These are phyloP conservation scores for Tenthredo amoena DNA, from an alignment of 2,888 invertebrate genomes.

Conservation along the genomic window DNA sequence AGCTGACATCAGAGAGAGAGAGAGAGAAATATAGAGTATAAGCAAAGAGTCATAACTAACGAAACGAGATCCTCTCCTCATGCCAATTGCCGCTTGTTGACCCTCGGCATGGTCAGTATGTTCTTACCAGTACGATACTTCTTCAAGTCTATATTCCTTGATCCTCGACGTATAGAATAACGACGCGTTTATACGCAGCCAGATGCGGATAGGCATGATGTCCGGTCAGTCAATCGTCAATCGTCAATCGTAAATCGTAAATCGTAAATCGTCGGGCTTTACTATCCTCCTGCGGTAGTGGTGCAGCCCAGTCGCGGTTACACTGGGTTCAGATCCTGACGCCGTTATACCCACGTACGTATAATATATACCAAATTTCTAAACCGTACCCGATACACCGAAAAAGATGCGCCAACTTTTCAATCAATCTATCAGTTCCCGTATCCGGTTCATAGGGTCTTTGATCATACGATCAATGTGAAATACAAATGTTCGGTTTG, in stretches of 20 bases:
- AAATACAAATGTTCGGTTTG: neutral
- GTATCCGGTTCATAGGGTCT: neutral
- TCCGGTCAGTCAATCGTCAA: constrained; percentile 18
- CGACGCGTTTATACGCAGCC: constrained; percentile 4
- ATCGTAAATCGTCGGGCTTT: constrained; percentile 18
- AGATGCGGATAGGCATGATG: constrained; percentile 15
- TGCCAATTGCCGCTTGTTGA: constrained; percentile 39
- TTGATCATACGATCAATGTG: neutral
- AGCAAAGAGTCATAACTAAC: constrained; percentile 3
- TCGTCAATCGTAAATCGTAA: constrained; percentile 18
- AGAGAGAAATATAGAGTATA: no score
- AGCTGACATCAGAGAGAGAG: neutral
- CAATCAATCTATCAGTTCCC: constrained; percentile 15
- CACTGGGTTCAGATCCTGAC: neutral
- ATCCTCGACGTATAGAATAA: neutral
- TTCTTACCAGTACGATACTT: constrained; percentile 1
- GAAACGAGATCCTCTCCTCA: constrained; percentile 5
- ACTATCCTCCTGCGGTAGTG: neutral
- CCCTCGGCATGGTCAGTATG: constrained; percentile 5
- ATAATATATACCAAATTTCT: neutral
- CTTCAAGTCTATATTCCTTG: neutral
- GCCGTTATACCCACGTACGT: neutral
- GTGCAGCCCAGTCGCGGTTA: neutral
- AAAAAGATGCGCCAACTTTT: neutral
- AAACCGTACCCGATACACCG: neutral